Evolutionary conservation across 2,797 vertebrate species (phyloP).

Genomic region (Holocentrus rufus): DNA sequence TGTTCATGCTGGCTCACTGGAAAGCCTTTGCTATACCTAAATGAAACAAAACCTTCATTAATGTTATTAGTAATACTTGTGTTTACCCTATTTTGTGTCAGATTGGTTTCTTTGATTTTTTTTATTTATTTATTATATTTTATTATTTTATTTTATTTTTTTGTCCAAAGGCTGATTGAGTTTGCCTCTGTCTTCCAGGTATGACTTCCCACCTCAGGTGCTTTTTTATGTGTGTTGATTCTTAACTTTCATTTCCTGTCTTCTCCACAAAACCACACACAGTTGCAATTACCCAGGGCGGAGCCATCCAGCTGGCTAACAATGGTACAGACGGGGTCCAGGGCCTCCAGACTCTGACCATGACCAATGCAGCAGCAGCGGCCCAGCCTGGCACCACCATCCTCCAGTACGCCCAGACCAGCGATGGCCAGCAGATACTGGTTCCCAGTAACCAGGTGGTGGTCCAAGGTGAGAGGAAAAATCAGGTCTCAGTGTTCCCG

Average conservation of each 20-base stretch:
- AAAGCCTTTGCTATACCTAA: no score
- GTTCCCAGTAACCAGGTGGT: conserved; percentile 99
- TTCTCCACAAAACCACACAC: conserved; percentile 14
- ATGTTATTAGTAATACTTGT: no score
- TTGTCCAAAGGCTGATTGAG: no score
- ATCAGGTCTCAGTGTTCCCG: no score
- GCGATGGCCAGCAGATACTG: conserved; percentile 97
- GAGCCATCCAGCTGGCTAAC: conserved; percentile 97
- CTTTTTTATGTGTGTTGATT: background rate
- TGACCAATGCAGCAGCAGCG: conserved; percentile 90
- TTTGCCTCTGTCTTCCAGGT: no score
- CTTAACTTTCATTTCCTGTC: background rate
- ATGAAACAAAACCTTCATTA: no score
- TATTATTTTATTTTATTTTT: no score
- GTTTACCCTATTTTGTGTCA: no score
- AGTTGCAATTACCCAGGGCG: conserved; percentile 99
- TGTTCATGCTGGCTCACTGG: no score
- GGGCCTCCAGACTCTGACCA: conserved; percentile 94
- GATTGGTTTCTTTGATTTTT: no score
- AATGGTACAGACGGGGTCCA: conserved; percentile 97
- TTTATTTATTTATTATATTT: no score
- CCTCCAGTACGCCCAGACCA: conserved; percentile 97
- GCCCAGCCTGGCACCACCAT: conserved; percentile 94
- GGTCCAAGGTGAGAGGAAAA: conserved; percentile 90
- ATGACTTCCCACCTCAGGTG: no score